phyloP scores from a whole-genome alignment of 2,888 invertebrate genomes.

The Clunio marinus region DNA sequence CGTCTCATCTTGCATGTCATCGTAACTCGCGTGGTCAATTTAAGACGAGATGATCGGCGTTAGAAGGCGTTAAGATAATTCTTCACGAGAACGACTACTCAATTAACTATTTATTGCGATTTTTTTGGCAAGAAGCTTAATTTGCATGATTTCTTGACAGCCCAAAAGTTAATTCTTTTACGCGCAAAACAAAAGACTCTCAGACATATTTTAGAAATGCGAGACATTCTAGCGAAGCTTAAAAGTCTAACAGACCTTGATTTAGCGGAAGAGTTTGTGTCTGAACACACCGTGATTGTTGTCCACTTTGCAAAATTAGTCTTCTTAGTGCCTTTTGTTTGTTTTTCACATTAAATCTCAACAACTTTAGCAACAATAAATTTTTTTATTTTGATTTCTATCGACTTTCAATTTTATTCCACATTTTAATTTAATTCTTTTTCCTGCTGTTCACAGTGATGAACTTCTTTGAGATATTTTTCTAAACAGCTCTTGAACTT shows the following conservation, averaged over 20 bases:
- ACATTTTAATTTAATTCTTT: not conserved
- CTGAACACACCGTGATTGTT: too few relatives aligned
- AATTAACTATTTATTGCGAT: slow-evolving; percentile 2
- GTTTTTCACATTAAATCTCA: not conserved
- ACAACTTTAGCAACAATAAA: too few relatives aligned
- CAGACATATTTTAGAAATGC: too few relatives aligned
- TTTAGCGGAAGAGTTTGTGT: not conserved
- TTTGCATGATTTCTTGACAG: not conserved
- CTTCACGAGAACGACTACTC: not conserved
- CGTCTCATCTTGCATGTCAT: too few relatives aligned
- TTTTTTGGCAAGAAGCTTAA: slow-evolving; percentile 3
- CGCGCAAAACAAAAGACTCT: too few relatives aligned
- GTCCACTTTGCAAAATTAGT: not conserved
- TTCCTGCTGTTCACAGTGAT: not conserved
- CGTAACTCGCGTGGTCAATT: too few relatives aligned
- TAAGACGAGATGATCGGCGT: not conserved
- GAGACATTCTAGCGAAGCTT: too few relatives aligned
- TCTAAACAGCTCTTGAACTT: not conserved
- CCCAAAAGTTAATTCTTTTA: not conserved
- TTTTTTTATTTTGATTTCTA: not conserved
- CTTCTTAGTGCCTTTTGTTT: too few relatives aligned
- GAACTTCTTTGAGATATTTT: not conserved
- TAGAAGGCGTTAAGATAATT: not conserved
- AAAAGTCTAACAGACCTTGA: not conserved
- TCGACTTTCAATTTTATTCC: not conserved